A percentile compares a stretch with the other conserved stretches of the same genome.
Conservation (phyloP, 1,140 invertebrate species). For the Periplaneta americana region DNA sequence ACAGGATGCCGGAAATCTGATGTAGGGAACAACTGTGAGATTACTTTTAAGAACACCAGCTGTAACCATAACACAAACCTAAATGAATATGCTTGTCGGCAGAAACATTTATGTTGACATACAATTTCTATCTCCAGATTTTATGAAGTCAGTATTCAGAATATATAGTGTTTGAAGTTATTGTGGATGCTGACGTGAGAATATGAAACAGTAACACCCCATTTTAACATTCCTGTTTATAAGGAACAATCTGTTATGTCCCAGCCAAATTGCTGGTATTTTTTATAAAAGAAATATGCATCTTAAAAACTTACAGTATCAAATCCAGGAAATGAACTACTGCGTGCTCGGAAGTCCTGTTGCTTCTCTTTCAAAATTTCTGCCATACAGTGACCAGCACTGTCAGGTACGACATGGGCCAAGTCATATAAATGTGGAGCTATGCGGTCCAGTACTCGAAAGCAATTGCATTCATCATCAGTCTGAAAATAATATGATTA, state of each 20-base stretch:
- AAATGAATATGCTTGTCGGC: too few relatives aligned
- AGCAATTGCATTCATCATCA: conserved; percentile 20
- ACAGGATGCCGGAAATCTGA: conserved; percentile 85
- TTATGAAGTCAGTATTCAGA: too few relatives aligned
- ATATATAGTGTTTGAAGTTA: too few relatives aligned
- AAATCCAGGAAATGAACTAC: conserved; percentile 55
- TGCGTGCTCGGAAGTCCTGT: conserved; percentile 52
- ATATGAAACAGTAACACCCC: too few relatives aligned
- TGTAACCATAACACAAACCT: conserved; percentile 34
- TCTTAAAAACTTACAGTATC: conserved; percentile 49
- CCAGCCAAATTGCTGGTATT: too few relatives aligned
- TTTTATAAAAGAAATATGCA: too few relatives aligned
- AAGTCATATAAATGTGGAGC: conserved; percentile 67
- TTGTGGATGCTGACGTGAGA: too few relatives aligned
- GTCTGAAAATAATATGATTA: background rate
- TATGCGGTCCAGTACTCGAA: conserved; percentile 41
- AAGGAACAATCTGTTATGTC: too few relatives aligned
- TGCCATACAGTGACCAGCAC: conserved; percentile 54
- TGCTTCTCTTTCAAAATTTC: conserved; percentile 73
- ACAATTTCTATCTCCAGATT: too few relatives aligned
- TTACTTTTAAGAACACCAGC: conserved; percentile 74
- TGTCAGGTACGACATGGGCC: conserved; percentile 59
- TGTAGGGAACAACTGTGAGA: conserved; percentile 73
- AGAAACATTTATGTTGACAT: too few relatives aligned
- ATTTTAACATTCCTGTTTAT: too few relatives aligned